Conservation (phyloP, 2,888 invertebrate genomes). For the Eustalomyia histrio region DNA sequence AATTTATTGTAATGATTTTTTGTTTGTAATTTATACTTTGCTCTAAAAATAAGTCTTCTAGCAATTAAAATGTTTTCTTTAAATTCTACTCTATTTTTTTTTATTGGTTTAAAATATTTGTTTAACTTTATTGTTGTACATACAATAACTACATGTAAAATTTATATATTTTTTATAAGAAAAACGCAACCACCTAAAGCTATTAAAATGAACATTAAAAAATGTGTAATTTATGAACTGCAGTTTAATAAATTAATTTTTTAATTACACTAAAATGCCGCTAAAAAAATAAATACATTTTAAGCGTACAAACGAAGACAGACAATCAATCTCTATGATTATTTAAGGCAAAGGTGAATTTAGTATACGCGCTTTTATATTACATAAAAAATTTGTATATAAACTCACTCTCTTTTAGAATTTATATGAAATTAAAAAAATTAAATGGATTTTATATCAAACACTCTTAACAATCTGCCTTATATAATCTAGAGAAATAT, state of each 20-base stretch:
- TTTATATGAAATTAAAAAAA: no score
- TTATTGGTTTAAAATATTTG: constrained; percentile 21
- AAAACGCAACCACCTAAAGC: constrained; percentile 53
- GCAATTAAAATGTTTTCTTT: constrained; percentile 13
- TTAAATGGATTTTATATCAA: no score
- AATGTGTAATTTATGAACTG: background rate
- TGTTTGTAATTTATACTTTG: background rate
- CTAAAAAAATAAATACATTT: constrained; percentile 23
- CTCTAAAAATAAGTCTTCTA: background rate
- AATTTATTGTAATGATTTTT: constrained; percentile 35
- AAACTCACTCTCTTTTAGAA: no score
- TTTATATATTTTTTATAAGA: constrained; percentile 18
- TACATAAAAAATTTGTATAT: no score
- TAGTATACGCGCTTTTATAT: no score
- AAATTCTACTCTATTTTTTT: constrained; percentile 6
- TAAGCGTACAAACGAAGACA: no score
- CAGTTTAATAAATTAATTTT: background rate
- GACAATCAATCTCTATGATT: no score
- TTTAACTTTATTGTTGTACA: constrained; percentile 25
- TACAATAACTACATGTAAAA: constrained; percentile 36
- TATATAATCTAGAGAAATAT: no score
- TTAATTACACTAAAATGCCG: constrained; percentile 43
- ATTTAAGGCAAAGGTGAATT: no score
- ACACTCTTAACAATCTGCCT: no score
- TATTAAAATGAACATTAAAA: constrained; percentile 23